Evolutionary conservation across 1,140 invertebrate genomes (phyloP), one percentile per base, ranked within the genome.

Genomic region (Rhysida immarginata): DNA sequence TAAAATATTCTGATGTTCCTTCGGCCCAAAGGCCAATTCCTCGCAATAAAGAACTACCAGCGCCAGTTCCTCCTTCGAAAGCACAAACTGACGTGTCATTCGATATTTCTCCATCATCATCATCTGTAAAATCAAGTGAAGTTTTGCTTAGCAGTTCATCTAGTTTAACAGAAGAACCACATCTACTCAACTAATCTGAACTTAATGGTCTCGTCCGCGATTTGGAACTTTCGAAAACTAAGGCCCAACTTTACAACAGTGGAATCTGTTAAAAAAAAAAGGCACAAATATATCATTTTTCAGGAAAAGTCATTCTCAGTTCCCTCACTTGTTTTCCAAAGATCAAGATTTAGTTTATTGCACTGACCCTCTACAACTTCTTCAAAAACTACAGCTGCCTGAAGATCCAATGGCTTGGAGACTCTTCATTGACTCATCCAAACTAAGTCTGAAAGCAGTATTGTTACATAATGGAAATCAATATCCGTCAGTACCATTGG

Each of bases 171-270:
- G 8, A 48, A 48, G 46, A 48, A 24, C 46, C 20, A 11, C 8
- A 48, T 11, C n/a, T n/a, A 18, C 55, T 57, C 44, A 25, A 24
- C 18, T 52, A 57, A 18, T 26, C 21, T 13, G 54, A 55, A 26
- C 23, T 55, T 2, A 57, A 57, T 41, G 53, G 55, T 24, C 27
- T 55, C 1, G 25, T 57, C 23, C 14, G 56, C 24, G 56, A 56
- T 23, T 55, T 57, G 27, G 49, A n/a, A 2, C 41, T 57, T 48
- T 41, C 54, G 1, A 57, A 57, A 55, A 29, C 43, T 18, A 2
- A 1, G 18, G 56, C 53, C 18, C 20, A 57, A 55, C 16, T 57
- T n/a, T 27, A n/a, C n/a, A n/a, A n/a, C n/a, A n/a, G n/a, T n/a
- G n/a, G n/a, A n/a, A n/a, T n/a, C n/a, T n/a, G n/a, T n/a, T n/a